Evolutionary conservation across 35 echinoderm and acorn worm genomes (phyloP), one percentile per base, ranked within the genome.

Genomic region (Anneissia japonica): DNA sequence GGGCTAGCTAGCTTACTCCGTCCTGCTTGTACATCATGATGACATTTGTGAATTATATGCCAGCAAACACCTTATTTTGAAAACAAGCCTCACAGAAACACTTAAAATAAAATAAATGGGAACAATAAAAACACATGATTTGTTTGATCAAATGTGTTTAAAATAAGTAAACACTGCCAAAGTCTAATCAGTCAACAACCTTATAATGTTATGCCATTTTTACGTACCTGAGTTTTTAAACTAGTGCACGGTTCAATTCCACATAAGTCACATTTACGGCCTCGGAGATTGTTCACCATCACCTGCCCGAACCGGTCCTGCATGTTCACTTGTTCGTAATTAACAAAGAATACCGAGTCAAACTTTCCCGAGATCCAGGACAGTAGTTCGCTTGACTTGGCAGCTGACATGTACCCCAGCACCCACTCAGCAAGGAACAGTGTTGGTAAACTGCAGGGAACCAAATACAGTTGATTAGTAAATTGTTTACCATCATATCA

Each of bases 281-380:
- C 55, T 40, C 46, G 76, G 0, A 97, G 88, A 51, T 97, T 97
- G 9, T 90, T 86, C 12, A 93, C 41, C 95, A 97, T 97, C 28
- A 97, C 91, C 30, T 91, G 87, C 38, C 95, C 95, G 91, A 97
- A 97, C 56, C 79, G 87, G 75, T 97, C 91, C 0, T 34, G 55
- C 91, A 97, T 93, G 89, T 97, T 90, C 5, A 97, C 91, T 73
- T 90, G 95, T 74, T 97, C 95, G 36, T 93, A 97, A 78, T 97
- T 97, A n/a, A 93, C 82, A 73, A 97, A 91, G 0, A 91, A 45
- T 5, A 82, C 37, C 34, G 82, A 39, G 21, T 75, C 35, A 45
- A 93, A 97, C 16, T 86, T 88, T 30, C 19, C 77, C 0, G 75
- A 86, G 17, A 83, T 82, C 91, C 88, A 93, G 46, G 90, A 89